Evolutionary conservation across 2,113 vertebrate genomes (phyloP).

Genomic region (Pristiophorus japonicus): DNA sequence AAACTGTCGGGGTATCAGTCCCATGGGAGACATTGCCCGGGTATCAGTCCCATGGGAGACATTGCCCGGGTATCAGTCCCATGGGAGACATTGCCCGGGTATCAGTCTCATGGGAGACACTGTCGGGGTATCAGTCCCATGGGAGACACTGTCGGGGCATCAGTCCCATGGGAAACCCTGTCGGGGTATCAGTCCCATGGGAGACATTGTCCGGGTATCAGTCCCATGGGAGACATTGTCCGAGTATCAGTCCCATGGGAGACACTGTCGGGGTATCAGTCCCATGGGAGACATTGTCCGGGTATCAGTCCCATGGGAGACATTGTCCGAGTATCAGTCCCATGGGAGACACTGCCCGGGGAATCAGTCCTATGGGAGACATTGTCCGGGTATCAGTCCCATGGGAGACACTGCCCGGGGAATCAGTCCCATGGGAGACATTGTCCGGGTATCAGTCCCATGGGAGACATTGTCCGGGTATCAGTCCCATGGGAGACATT

Average conservation of each 20-base stretch:
- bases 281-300: too few species aligned
- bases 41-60: too few species aligned
- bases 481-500: not conserved
- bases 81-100: too few species aligned
- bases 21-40: too few species aligned
- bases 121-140: too few species aligned
- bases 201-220: not conserved
- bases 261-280: not conserved
- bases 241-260: not conserved
- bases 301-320: not conserved
- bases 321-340: not conserved
- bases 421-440: not conserved
- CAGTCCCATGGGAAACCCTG: not conserved
- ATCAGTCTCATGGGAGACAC: too few species aligned
- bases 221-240: not conserved
- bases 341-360: not conserved
- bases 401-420: not conserved
- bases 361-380: too few species aligned
- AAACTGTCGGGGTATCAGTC: too few species aligned
- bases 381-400: not conserved
- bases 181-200: not conserved
- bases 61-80: too few species aligned
- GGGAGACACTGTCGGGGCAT: too few species aligned
- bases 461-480: not conserved
- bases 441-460: not conserved